Base-by-base conservation (phyloP, 2,113 vertebrate genomes). In the Crotalus horridus region DNA sequence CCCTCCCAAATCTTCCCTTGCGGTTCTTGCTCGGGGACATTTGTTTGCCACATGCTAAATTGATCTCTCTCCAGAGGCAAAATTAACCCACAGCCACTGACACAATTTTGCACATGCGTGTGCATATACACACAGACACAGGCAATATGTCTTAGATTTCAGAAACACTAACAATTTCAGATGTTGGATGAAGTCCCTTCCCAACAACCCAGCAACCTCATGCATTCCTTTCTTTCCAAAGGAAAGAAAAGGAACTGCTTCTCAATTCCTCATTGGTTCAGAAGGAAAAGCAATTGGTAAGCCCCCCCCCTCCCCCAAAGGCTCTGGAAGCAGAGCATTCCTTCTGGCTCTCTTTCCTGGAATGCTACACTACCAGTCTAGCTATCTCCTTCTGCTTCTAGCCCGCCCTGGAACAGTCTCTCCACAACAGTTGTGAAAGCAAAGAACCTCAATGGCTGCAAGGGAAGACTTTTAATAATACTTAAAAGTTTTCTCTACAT, bases 1-100 rank as follows among this genome's bases (percentile, higher is more conserved):
- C 20, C 58, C 69, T 90, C 91, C 91, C 81, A 92, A 89, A 92
- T 3, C 91, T 87, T 86, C 88, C 81, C 91, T 94, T 92, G 93
- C 74, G 81, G 93, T 87, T 90, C 56, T 92, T 21, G 93, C 91
- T 94, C 58, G 3, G 93, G 88, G 90, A 92, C 93, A 94, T 94
- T 94, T 94, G 93, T 92, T 94, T 69, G 93, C 88, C 91, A 94
- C 91, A 92, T 94, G 93, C 91, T 94, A 94, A 92, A 87, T 90
- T 87, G 88, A 94, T 89, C 81, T 74, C 91, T 51, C 91, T 92
- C 93, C 33, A 87, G 88, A 90, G 90, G 93, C 74, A n/a, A 93
- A 91, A 91, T 93, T 89, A 93, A 93, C 93, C 55, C 55, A 89
- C 55, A 64, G 69, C 46, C 92, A 93, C 92, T 93, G 92, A 86